Evolutionary conservation across 2,113 vertebrate species (phyloP), one percentile per base, ranked within the genome.

Genomic region (Vireo altiloquus): DNA sequence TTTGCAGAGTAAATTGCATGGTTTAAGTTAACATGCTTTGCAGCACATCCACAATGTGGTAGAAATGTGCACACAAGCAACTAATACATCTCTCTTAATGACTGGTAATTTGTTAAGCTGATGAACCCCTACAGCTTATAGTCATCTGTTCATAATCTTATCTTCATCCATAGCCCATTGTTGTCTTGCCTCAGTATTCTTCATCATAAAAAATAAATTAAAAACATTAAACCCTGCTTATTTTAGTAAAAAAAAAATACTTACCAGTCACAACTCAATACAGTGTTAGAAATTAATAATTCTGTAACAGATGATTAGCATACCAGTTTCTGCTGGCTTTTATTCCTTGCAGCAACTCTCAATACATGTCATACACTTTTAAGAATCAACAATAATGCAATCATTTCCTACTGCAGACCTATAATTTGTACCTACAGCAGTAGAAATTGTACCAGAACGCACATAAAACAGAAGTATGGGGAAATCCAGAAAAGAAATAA

Each of bases 51-150:
- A 65, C 74, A 76, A 57, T 37, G 50, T 5, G 44, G 50, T 5
- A 90, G 53, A 82, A 95, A 90, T 2, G 7, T 76, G 70, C 40
- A 53, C 53, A 71, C 9, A 61, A 80, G 75, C 46, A 87, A 72
- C 53, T 76, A 95, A 87, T 13, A 49, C 61, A 87, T 44, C 44
- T 91, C 82, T 87, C 57, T 66, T 96, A 92, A 93, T 76, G 88
- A 93, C 47, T 57, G 42, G 82, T 80, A 94, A 96, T 94, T 95
- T 24, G 1, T 68, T 95, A 96, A 96, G 66, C 63, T 82, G 94
- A 92, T 93, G 75, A 95, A 91, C 10, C 49, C 46, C 88, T 80
- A 69, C 31, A 92, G 84, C 19, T 92, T 94, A 75, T 7, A 78
- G 56, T 76, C 40, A 89, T 91, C 54, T 90, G 30, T 53, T 88